A percentile compares a stretch with the other conserved stretches of the same genome.
These are phyloP conservation scores for Sarcophaga carnaria DNA, from an alignment of 2,888 invertebrate genomes.

Conservation along the genomic window DNA sequence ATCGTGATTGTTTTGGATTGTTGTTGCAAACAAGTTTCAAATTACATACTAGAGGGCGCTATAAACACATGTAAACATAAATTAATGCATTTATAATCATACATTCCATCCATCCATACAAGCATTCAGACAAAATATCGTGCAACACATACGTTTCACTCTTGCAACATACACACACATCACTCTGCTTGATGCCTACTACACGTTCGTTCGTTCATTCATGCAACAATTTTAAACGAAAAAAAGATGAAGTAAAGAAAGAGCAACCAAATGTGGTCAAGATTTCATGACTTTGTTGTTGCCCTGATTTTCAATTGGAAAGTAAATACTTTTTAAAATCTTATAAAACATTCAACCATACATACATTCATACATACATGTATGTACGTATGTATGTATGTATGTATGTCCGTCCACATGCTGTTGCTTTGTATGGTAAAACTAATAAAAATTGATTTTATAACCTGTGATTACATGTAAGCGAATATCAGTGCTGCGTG, in stretches of 20 bases:
- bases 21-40: conserved; percentile 75
- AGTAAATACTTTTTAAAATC: conserved; percentile 38
- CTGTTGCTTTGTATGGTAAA: background rate
- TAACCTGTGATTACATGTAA: conserved; percentile 47
- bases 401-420: background rate
- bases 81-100: conserved; percentile 66
- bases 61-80: conserved; percentile 72
- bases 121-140: background rate
- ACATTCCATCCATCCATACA: conserved; percentile 15
- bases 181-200: conserved; percentile 5
- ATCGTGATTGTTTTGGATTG: conserved; percentile 70
- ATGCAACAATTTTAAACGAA: background rate
- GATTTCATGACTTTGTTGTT: conserved; percentile 44
- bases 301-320: conserved; percentile 36
- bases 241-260: background rate
- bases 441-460: conserved; percentile 79
- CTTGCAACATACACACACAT: conserved; percentile 23
- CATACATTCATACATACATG: background rate
- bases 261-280: conserved; percentile 23
- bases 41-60: conserved; percentile 78
- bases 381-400: background rate
- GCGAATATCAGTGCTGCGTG: background rate
- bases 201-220: conserved; percentile 22
- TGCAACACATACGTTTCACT: background rate
- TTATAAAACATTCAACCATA: background rate